A percentile compares a stretch with the other conserved stretches of the same genome.
Evolutionary conservation across 2,113 vertebrate species (phyloP).

Genomic region (zebrafish (Danio rerio)): DNA sequence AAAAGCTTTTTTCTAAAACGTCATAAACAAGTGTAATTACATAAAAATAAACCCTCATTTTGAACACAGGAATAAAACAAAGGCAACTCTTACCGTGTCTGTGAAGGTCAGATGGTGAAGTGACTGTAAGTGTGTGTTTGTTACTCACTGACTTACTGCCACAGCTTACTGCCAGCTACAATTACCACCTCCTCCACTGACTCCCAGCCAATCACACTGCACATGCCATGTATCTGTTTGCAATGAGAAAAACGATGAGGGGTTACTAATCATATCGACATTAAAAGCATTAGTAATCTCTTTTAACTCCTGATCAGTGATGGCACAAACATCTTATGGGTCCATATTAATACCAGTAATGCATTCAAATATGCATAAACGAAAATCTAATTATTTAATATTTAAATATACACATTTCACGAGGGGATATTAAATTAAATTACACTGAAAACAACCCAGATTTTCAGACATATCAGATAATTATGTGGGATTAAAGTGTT

Average conservation of each 20-base stretch:
- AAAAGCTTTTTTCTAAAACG: too few relatives aligned
- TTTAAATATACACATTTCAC: background rate
- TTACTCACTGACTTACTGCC: constrained; percentile 46
- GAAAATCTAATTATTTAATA: background rate
- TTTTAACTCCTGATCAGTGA: background rate
- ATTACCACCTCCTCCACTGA: constrained; percentile 68
- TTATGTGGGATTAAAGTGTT: too few relatives aligned
- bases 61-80: background rate
- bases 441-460: background rate
- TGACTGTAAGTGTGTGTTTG: constrained; percentile 43
- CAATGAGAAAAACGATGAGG: constrained; percentile 6
- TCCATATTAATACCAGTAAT: background rate
- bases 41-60: too few relatives aligned
- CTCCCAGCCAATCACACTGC: constrained; percentile 64
- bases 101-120: constrained; percentile 50
- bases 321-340: background rate
- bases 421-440: background rate
- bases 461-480: too few relatives aligned
- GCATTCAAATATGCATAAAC: background rate
- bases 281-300: background rate
- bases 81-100: constrained; percentile 47
- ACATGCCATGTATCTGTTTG: constrained; percentile 11
- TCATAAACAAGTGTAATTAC: too few relatives aligned
- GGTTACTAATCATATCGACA: background rate
- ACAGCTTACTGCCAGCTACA: constrained; percentile 68